A percentile compares a stretch with the other conserved stretches of the same genome.
Evolutionary conservation across 2,797 vertebrate species (phyloP).

Genomic region (Gouania willdenowi): DNA sequence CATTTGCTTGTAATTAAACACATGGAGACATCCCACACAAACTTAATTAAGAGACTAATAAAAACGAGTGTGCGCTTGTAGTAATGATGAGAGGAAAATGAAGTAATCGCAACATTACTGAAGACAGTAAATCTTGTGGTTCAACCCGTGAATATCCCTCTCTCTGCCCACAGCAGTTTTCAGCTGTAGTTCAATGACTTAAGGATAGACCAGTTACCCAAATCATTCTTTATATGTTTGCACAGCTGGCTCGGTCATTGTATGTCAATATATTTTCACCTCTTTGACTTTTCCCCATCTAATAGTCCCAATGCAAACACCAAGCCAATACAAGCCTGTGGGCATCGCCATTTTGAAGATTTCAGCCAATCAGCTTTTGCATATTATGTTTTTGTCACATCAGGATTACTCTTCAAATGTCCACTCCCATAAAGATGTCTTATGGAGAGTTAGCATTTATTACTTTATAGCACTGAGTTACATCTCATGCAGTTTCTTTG

Average conservation of each 20-base stretch:
- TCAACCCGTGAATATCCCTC: background rate
- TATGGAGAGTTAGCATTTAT: too few relatives aligned
- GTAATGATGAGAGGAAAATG: slow-evolving; percentile 18
- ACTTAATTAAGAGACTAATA: slow-evolving; percentile 16
- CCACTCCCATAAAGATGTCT: too few relatives aligned
- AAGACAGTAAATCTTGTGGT: slow-evolving; percentile 1
- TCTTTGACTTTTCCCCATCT: too few relatives aligned
- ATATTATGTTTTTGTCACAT: too few relatives aligned
- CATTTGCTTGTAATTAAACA: slow-evolving; percentile 63
- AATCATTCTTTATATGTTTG: slow-evolving; percentile 49
- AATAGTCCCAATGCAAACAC: too few relatives aligned
- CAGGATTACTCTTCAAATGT: too few relatives aligned
- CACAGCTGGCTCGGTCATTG: slow-evolving; percentile 61
- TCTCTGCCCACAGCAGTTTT: slow-evolving; percentile 11
- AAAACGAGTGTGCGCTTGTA: slow-evolving; percentile 32
- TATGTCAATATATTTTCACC: too few relatives aligned
- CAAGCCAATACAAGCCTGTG: too few relatives aligned
- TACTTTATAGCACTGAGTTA: too few relatives aligned
- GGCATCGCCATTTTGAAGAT: too few relatives aligned
- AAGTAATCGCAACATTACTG: slow-evolving; percentile 8
- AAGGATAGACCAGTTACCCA: slow-evolving; percentile 7
- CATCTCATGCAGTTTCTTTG: too few relatives aligned
- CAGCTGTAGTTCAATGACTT: slow-evolving; percentile 3
- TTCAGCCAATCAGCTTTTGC: too few relatives aligned
- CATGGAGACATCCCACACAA: slow-evolving; percentile 32